Base-by-base conservation (phyloP, 2,797 vertebrate genomes). In the Helarctos malayanus region DNA sequence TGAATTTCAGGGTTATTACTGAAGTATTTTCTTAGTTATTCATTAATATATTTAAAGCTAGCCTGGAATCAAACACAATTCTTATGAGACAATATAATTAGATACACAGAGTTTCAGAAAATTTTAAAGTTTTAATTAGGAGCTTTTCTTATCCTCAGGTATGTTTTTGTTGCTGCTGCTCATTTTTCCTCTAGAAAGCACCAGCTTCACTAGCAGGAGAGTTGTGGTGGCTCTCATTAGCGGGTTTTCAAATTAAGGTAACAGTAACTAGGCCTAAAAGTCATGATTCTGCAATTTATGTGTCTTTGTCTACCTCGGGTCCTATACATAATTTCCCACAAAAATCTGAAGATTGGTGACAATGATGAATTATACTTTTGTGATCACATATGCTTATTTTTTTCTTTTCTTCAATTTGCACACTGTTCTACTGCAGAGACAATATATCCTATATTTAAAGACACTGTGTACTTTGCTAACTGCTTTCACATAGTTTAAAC, bases 261-360 rank as follows among this genome's bases (percentile, higher is more conserved):
- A 65, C 10, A 41, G 35, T 38, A 23, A 59, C 12, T 16, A 15
- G 16, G 19, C 23, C 61, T 57, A 52, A 63, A 87, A 85, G 16
- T 59, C 49, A 89, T 41, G 63, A 68, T 87, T 76, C 25, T 71
- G 18, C 10, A 41, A 16, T 69, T 89, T n/a, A 78, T 8, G 25
- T 75, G 61, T 94, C 15, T 61, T 63, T 83, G 41, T 82, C 57
- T 75, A 14, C 56, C 38, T 54, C 15, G 25, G 11, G 6, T 45
- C 47, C 16, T 86, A 63, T 78, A 91, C 61, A 83, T 68, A 92
- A 79, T 47, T 75, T 85, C 45, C n/a, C 35, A 75, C 54, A 45
- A 86, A 92, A 89, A 52, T 73, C 21, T 97, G 11, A 92, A 92
- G 19, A 79, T 76, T 89, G 35, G 49, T 94, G 85, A 93, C n/a